Base-by-base conservation (phyloP, 2,888 invertebrate genomes). In the Cheilosia vulpina region DNA sequence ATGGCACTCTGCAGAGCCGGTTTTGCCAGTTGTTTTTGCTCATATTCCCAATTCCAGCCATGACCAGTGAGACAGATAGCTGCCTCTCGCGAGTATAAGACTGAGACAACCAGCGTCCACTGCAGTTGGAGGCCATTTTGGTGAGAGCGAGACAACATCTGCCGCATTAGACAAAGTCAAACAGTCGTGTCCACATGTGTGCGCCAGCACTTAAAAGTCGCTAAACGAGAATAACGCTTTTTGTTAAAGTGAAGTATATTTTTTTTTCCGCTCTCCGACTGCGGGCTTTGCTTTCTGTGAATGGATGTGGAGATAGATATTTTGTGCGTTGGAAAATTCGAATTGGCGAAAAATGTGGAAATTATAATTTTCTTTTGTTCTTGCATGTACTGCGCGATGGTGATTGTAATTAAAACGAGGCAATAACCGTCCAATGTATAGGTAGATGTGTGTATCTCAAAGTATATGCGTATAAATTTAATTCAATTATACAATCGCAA, bases 401-500 rank as follows among this genome's bases (percentile, higher is more conserved):
- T 47, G 58, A 72, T 79, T 79, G 72, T 72, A 79, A 72, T 79
- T 79, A 62, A 75, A 71, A 55, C 66, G 69, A 57, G 43, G 71
- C 71, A 71, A 78, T 78, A 78, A 79, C 53, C 65, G 66, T 79
- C 72, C 66, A 66, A 71, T 71, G 60, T 47, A 80, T 71, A 76
- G 43, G 47, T 72, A 52, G 24, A 27, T 15, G n/a, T 19, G 41
- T 63, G 53, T 62, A 62, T 62, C 27, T 43, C 1, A 43, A 27
- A 60, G 38, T 45, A 60, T 62, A 55, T 69, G 15, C 11, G 15
- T 11, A 27, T 55, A 55, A 62, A 66, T 60, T 63, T 55, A 71
- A 43, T 80, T 71, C 69, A 85, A 85, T 85, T 85, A 85, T 76
- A 80, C 71, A 84, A 55, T 84, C 75, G 66, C 75, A 71, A 80